Conservation (phyloP, 2,113 vertebrate genomes). For the Clarias magur region DNA sequence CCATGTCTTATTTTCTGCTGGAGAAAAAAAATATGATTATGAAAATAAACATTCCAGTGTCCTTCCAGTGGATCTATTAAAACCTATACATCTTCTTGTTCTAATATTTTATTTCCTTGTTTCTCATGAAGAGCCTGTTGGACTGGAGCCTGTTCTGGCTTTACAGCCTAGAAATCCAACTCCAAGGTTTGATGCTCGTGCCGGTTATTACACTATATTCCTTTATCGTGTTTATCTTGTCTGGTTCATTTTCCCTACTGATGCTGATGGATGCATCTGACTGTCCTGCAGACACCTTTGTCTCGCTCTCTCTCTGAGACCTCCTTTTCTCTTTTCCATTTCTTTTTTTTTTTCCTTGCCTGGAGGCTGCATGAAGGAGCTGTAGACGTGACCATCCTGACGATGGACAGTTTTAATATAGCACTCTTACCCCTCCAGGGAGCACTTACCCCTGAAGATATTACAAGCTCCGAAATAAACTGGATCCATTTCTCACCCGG, state of each 20-base stretch:
- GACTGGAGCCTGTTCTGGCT: neutral
- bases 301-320: neutral
- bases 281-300: neutral
- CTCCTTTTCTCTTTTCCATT: neutral
- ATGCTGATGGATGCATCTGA: conserved; percentile 31
- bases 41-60: neutral
- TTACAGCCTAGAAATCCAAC: neutral
- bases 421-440: conserved; percentile 59
- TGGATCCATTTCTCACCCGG: conserved; percentile 71
- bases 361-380: conserved; percentile 48
- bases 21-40: neutral
- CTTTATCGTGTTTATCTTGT: conserved; percentile 40
- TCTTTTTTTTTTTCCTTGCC: conserved; percentile 30
- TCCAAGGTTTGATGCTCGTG: neutral
- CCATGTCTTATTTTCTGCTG: neutral
- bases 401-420: conserved; percentile 80
- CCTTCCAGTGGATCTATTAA: neutral
- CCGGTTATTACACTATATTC: conserved; percentile 7
- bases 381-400: conserved; percentile 61
- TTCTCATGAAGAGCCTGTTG: neutral
- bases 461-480: conserved; percentile 73
- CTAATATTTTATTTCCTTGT: neutral
- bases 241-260: conserved; percentile 1
- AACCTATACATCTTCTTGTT: neutral
- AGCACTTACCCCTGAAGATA: conserved; percentile 70